These are phyloP conservation scores for Ispidina lecontei DNA, from an alignment of 2,797 vertebrate genomes.

Conservation along the genomic window DNA sequence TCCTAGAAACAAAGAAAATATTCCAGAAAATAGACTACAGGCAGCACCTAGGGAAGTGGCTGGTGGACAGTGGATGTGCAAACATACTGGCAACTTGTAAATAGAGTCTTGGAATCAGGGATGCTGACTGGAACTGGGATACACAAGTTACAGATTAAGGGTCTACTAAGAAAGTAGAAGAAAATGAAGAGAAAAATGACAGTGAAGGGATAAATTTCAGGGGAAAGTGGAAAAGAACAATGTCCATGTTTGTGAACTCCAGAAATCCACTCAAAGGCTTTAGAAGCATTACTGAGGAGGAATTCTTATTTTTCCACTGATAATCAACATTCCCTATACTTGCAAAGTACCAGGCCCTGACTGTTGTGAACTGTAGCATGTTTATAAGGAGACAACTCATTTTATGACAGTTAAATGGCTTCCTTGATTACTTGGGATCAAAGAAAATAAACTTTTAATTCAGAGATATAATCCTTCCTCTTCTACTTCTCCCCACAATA, in stretches of 20 bases:
- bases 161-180: background rate
- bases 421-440: background rate
- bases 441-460: conserved; percentile 11
- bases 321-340: background rate
- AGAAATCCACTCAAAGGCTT: background rate
- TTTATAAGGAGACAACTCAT: background rate
- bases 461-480: background rate
- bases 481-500: background rate
- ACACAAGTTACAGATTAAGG: background rate
- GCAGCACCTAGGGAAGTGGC: background rate
- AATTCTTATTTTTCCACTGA: background rate
- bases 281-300: background rate
- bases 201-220: background rate
- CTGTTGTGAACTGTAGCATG: background rate
- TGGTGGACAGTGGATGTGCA: background rate
- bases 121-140: background rate
- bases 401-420: background rate
- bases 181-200: background rate
- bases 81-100: background rate
- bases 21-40: background rate
- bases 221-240: background rate
- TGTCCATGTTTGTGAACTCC: rapidly evolving
- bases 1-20: background rate
- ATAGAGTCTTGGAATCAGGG: background rate
- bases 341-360: background rate